Base-by-base conservation (phyloP, 2,888 invertebrate species). In the Cryptocheilus praepositus region DNA sequence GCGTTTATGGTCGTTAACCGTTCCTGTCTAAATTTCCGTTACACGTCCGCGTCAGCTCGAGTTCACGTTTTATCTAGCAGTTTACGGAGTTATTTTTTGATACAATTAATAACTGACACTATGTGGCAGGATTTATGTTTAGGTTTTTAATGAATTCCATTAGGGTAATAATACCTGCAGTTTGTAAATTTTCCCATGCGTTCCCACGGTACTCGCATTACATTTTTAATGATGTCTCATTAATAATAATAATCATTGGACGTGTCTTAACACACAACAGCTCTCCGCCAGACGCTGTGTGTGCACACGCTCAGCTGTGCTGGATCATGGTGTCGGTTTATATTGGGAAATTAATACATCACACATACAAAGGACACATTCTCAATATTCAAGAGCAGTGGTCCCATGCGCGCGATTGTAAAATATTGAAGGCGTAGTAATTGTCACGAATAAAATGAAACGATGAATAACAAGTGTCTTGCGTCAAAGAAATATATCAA, bases 401-500 rank as follows among this genome's bases (percentile, higher is more conserved):
- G 11, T 36, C 36, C 36, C 11, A 44, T 25, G 36, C 57, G 21
- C 51, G 28, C 45, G 16, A 45, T 36, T 65, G 65, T 65, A 65
- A 54, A 61, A 61, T 65, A 61, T 61, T 8, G 54, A 58, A 16
- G 43, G 19, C 13, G 15, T 61, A 55, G 13, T 36, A 19, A 52
- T 55, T 43, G 18, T 65, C 18, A 53, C 43, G 19, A 54, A 61
- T 61, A 11, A 11, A 51, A 28, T 46, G 44, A 25, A 46, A 58
- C 36, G 44, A 16, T 53, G 18, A 55, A 36, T 43, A 36, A 43
- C 25, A 49, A 53, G 61, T 65, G 65, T 65, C 61, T 61, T 65
- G 65, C 60, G 46, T 61, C 36, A 55, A 52, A 46, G 28, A n/a
- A 51, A 43, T 54, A 57, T 19, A 52, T 56, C 51, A 64, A 52